Conservation (phyloP, 2,888 invertebrate genomes). For the Apantesis nais region DNA sequence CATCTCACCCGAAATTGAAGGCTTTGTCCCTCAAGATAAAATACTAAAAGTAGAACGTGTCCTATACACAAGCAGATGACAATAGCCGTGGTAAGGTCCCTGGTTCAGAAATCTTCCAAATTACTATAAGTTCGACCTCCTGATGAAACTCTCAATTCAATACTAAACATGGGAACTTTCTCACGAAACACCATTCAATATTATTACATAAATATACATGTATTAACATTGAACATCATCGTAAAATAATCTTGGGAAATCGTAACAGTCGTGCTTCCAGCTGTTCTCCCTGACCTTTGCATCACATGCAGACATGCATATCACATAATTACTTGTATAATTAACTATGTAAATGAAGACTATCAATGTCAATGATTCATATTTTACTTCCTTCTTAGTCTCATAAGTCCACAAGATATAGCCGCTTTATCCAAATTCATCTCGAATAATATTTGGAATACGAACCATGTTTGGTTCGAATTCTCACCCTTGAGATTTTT, state of each 20-base stretch:
- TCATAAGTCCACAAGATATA: too few relatives aligned
- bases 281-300: background rate
- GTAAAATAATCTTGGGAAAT: background rate
- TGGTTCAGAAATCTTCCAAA: background rate
- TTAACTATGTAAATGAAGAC: background rate
- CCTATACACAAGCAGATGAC: background rate
- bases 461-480: too few relatives aligned
- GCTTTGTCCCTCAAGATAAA: too few relatives aligned
- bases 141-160: background rate
- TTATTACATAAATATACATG: background rate
- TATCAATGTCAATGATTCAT: background rate
- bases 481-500: too few relatives aligned
- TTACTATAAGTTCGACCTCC: background rate
- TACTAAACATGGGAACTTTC: constrained; percentile 2
- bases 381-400: background rate
- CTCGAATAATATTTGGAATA: too few relatives aligned
- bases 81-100: background rate
- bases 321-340: background rate
- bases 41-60: background rate
- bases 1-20: too few relatives aligned
- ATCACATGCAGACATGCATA: background rate
- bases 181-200: background rate
- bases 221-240: background rate
- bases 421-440: background rate
- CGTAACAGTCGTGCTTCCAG: background rate